phyloP scores from a whole-genome alignment of 2,888 invertebrate species.

The Drosophila paranaensis region DNA sequence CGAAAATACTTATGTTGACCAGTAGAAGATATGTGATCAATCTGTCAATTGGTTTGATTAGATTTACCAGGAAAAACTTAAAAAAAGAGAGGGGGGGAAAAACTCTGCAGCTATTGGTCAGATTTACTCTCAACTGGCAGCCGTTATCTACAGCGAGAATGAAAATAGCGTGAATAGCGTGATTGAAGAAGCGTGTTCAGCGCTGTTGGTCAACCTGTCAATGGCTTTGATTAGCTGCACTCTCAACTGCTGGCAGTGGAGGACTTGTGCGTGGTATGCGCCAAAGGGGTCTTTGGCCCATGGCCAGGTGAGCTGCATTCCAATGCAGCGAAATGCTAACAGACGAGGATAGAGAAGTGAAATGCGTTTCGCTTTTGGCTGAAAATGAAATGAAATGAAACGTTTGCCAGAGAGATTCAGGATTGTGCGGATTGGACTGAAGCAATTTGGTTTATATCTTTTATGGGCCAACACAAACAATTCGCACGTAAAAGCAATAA shows the following conservation, averaged over 20 bases:
- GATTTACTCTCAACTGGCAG: no score
- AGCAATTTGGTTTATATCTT: constrained; percentile 65
- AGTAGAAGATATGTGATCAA: no score
- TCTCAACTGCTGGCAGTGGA: not conserved
- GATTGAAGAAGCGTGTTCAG: constrained; percentile 22
- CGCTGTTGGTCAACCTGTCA: constrained; percentile 36
- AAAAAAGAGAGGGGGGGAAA: not conserved
- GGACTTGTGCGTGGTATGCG: not conserved
- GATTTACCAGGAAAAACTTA: not conserved
- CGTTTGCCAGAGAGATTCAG: constrained; percentile 21
- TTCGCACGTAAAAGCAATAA: constrained; percentile 78
- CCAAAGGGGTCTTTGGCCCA: constrained; percentile 1
- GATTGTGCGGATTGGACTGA: constrained; percentile 25
- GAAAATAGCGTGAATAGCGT: not conserved
- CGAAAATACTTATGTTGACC: no score
- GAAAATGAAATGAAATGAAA: constrained; percentile 67
- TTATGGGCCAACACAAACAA: constrained; percentile 68
- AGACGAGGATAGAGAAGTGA: constrained; percentile 8
- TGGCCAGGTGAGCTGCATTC: constrained; percentile 33
- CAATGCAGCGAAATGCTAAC: constrained; percentile 34
- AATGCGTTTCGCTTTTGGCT: constrained; percentile 55
- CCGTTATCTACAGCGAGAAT: not conserved
- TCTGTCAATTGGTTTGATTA: not conserved
- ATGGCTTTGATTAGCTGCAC: constrained; percentile 59
- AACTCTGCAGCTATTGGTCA: constrained; percentile 17